Evolutionary conservation across 2,113 vertebrate species (phyloP).

Genomic region (Lampris megalopsis): DNA sequence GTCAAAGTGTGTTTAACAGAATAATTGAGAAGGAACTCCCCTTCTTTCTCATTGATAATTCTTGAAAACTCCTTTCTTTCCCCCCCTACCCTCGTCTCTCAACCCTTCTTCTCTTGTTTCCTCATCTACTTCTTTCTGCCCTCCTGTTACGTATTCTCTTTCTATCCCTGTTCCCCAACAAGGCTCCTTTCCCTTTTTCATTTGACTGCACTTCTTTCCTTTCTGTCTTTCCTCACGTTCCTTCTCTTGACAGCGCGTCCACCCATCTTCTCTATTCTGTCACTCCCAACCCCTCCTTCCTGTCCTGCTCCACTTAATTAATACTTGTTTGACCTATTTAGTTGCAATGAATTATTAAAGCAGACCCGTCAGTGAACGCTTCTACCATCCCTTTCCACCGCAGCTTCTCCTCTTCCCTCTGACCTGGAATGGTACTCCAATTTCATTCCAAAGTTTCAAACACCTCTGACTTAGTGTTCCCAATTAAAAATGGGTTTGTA

Average conservation of each 20-base stretch:
- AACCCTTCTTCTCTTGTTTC: not conserved
- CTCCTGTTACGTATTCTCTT: not conserved
- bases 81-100: not conserved
- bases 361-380: conserved; percentile 33
- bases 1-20: conserved; percentile 39
- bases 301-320: conserved; percentile 53
- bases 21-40: conserved; percentile 44
- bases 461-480: too few relatives aligned
- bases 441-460: too few relatives aligned
- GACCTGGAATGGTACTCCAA: not conserved
- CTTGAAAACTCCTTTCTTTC: conserved; percentile 15
- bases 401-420: conserved; percentile 23
- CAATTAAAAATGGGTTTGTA: too few relatives aligned
- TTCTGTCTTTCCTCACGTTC: conserved; percentile 11
- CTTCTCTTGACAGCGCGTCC: not conserved
- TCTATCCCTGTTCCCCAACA: not conserved
- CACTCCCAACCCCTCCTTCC: conserved; percentile 1
- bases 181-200: not conserved
- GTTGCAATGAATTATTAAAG: conserved; percentile 56
- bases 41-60: conserved; percentile 27
- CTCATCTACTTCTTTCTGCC: not conserved
- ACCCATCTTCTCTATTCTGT: not conserved
- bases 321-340: conserved; percentile 67
- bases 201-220: too few relatives aligned
- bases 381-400: conserved; percentile 23